Evolutionary conservation across 2,888 invertebrate species (phyloP).

Genomic region (Lypha dubia): DNA sequence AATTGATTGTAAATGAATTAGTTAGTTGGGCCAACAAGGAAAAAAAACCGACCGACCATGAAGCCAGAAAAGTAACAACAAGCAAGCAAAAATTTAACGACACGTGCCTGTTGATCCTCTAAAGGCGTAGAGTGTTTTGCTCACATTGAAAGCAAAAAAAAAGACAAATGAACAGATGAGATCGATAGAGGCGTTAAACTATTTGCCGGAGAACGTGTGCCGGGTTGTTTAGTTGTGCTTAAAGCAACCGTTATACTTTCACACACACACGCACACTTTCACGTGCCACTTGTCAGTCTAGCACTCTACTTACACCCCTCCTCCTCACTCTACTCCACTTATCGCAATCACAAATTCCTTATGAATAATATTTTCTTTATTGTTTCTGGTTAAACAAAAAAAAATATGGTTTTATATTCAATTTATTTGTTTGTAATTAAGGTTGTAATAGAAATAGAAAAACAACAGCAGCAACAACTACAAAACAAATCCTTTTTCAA

Average conservation of each 20-base stretch:
- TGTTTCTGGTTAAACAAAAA: constrained; percentile 57
- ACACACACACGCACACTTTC: neutral
- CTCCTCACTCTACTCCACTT: constrained; percentile 41
- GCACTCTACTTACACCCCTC: constrained; percentile 28
- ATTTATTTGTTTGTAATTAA: constrained; percentile 82
- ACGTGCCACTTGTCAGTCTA: constrained; percentile 75
- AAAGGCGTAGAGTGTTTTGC: constrained; percentile 39
- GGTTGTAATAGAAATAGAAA: constrained; percentile 75
- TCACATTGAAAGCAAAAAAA: constrained; percentile 38
- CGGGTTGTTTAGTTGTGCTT: constrained; percentile 68
- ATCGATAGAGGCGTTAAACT: constrained; percentile 65
- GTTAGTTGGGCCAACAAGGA: constrained; percentile 51
- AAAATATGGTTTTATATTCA: constrained; percentile 69
- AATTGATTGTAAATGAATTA: constrained; percentile 70
- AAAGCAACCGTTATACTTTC: constrained; percentile 50
- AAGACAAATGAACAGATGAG: constrained; percentile 66
- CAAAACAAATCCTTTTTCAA: constrained; percentile 39
- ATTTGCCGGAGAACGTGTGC: constrained; percentile 57
- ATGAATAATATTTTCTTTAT: constrained; percentile 54
- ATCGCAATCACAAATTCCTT: constrained; percentile 47
- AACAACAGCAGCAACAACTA: constrained; percentile 22
- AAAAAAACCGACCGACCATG: constrained; percentile 16
- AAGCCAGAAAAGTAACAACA: constrained; percentile 45
- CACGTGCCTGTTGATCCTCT: constrained; percentile 77
- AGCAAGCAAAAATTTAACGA: constrained; percentile 72